Evolutionary conservation across 2,113 vertebrate genomes (phyloP).

Genomic region (Bos taurus): ARS-UCD2.0 NC_037328.1:137128001-137128500

Average conservation of each 20-base stretch:
- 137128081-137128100: not conserved
- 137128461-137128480: not conserved
- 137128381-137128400: not conserved
- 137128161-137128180: not conserved
- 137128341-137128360: constrained; percentile 96
- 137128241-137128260: not conserved
- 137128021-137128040: not conserved
- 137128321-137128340: constrained; percentile 96
- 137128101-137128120: not conserved
- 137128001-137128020: not conserved
- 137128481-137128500: constrained; percentile 15
- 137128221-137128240: not conserved
- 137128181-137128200: not conserved
- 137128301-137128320: constrained; percentile 99
- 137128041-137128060: not conserved
- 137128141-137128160: not conserved
- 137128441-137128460: not conserved
- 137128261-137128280: constrained; percentile 89
- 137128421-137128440: not conserved
- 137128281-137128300: constrained; percentile 98
- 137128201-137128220: not conserved
- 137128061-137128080: not conserved
- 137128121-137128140: not conserved
- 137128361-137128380: constrained; percentile 65
- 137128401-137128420: not conserved